phyloP scores from a whole-genome alignment of 1,140 invertebrate genomes.

The Sycobia sp. region DNA sequence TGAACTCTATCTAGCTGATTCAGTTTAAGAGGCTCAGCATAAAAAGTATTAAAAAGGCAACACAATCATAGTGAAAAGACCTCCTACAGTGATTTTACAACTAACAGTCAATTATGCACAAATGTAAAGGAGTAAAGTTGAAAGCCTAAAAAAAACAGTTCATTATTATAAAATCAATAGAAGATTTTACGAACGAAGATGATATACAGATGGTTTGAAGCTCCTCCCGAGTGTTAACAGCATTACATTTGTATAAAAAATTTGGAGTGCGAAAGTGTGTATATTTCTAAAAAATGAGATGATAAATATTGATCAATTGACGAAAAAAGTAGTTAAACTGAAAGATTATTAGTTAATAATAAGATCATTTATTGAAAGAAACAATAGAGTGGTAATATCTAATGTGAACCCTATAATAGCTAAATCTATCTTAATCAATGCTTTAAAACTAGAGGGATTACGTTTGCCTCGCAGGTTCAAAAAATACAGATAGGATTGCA shows the following conservation, averaged over 20 bases:
- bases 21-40: no score
- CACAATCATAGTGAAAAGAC: no score
- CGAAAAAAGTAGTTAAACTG: not conserved
- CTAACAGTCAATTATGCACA: no score
- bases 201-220: not conserved
- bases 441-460: not conserved
- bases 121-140: no score
- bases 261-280: not conserved
- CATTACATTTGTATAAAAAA: not conserved
- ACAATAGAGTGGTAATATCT: constrained; percentile 3
- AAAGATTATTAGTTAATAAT: not conserved
- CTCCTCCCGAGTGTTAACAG: not conserved
- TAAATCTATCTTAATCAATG: not conserved
- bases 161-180: not conserved
- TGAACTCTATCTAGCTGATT: no score
- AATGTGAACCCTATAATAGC: not conserved
- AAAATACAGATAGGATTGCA: not conserved
- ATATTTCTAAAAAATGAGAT: no score
- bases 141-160: not conserved
- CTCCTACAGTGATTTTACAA: no score
- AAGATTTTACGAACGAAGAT: not conserved
- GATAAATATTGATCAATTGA: not conserved
- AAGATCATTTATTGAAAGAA: not conserved
- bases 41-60: no score
- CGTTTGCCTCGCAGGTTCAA: not conserved